Conservation (phyloP, 2,888 invertebrate species). For the Platynereis dumerilii region DNA sequence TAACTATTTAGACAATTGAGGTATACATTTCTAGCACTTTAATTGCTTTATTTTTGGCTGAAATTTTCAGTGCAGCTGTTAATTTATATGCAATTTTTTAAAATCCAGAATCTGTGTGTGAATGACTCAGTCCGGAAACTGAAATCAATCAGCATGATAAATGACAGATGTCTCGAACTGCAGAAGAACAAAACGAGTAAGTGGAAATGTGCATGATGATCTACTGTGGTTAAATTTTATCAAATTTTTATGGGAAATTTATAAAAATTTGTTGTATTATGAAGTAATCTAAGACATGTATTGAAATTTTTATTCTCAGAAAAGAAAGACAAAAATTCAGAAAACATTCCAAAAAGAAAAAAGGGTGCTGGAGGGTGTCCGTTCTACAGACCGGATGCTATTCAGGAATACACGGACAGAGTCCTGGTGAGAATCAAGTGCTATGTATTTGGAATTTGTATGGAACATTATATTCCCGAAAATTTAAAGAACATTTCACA, state of each 20-base stretch:
- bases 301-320: too few species aligned
- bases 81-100: too few species aligned
- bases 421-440: slow-evolving; percentile 43
- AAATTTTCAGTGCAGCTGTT: too few species aligned
- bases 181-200: slow-evolving; percentile 66
- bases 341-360: slow-evolving; percentile 61
- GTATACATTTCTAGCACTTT: too few species aligned
- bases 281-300: too few species aligned
- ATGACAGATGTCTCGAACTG: slow-evolving; percentile 71
- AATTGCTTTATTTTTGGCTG: too few species aligned
- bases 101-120: slow-evolving; percentile 81
- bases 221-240: too few species aligned
- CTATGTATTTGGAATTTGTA: neutral
- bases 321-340: slow-evolving; percentile 46
- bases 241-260: too few species aligned
- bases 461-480: neutral
- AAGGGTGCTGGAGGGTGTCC: slow-evolving; percentile 66
- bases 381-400: slow-evolving; percentile 52
- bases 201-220: neutral
- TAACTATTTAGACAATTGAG: too few species aligned
- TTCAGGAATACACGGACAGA: slow-evolving; percentile 49
- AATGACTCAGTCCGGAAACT: slow-evolving; percentile 80
- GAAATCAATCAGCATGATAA: slow-evolving; percentile 79
- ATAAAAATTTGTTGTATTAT: too few species aligned
- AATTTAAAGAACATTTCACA: too few species aligned